phyloP scores from a whole-genome alignment of 2,888 invertebrate genomes.

The Thereva unica region DNA sequence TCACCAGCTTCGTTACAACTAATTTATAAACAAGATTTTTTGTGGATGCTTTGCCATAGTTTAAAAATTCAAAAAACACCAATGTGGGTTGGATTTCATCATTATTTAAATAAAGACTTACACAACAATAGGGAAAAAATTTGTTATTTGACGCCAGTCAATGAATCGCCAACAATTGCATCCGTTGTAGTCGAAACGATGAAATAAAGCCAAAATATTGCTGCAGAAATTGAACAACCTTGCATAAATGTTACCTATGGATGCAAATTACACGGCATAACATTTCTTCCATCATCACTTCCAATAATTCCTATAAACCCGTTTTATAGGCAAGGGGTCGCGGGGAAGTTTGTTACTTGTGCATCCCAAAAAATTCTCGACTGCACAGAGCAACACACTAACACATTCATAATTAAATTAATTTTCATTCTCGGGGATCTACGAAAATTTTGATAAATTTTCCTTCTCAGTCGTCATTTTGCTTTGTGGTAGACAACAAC shows the following conservation, averaged over 20 bases:
- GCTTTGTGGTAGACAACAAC: no score
- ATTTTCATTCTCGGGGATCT: no score
- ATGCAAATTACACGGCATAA: slow-evolving; percentile 44
- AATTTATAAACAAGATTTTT: not conserved
- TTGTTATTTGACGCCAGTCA: slow-evolving; percentile 51
- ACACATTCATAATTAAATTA: no score
- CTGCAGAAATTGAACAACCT: slow-evolving; percentile 39
- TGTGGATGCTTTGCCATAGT: not conserved
- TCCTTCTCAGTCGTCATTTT: no score
- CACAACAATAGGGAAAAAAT: slow-evolving; percentile 47
- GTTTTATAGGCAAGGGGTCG: no score
- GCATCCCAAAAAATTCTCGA: no score
- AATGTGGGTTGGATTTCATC: not conserved
- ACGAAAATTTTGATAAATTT: no score
- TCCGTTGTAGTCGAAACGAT: slow-evolving; percentile 47
- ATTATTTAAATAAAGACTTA: not conserved
- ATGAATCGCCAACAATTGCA: slow-evolving; percentile 49
- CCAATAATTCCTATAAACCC: slow-evolving; percentile 43
- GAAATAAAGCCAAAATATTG: slow-evolving; percentile 44
- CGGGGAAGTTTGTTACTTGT: no score
- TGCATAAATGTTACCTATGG: slow-evolving; percentile 43
- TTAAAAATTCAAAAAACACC: not conserved
- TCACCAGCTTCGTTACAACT: not conserved
- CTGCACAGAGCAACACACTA: no score
- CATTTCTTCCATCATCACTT: slow-evolving; percentile 43